A percentile compares a stretch with the other conserved stretches of the same genome.
phyloP scores from a whole-genome alignment of 1,140 invertebrate genomes.

The Berghia stephanieae region DNA sequence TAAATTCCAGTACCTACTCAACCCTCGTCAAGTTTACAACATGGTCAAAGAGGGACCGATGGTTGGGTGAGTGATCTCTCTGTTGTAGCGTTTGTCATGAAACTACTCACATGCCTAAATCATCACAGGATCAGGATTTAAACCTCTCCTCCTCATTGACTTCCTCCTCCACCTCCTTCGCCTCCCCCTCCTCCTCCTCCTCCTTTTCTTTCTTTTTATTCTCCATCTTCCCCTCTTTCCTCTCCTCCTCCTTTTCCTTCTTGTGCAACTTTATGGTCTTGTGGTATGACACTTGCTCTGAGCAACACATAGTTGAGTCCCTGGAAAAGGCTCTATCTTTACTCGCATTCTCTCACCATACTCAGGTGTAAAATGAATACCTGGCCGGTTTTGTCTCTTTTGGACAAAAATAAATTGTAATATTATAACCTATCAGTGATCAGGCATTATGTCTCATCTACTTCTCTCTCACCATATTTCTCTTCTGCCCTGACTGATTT shows the following conservation, averaged over 20 bases:
- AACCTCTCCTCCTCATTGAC: not conserved
- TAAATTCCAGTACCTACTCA: constrained; percentile 86
- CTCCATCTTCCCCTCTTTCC: not conserved
- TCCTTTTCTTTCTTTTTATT: not conserved
- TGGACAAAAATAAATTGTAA: no score
- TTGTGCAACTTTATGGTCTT: not conserved
- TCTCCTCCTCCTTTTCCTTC: not conserved
- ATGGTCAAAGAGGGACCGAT: constrained; percentile 88
- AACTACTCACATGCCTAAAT: not conserved
- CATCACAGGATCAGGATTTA: not conserved
- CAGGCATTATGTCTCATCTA: no score
- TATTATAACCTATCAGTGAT: no score
- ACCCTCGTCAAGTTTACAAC: constrained; percentile 95
- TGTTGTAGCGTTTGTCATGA: not conserved
- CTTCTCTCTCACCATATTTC: no score
- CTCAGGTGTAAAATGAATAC: no score
- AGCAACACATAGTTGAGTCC: no score
- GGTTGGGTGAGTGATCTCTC: constrained; percentile 72
- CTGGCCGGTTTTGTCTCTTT: no score
- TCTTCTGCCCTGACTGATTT: no score
- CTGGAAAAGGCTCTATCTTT: no score
- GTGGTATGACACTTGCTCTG: no score
- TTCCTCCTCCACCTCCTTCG: not conserved
- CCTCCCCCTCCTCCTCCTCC: not conserved
- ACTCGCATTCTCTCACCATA: no score